Percentiles rank a stretch among this genome's conserved stretches.
These are phyloP conservation scores for Ganaspis brasiliensis DNA, from an alignment of 2,888 invertebrate species.

Conservation along the genomic window DNA sequence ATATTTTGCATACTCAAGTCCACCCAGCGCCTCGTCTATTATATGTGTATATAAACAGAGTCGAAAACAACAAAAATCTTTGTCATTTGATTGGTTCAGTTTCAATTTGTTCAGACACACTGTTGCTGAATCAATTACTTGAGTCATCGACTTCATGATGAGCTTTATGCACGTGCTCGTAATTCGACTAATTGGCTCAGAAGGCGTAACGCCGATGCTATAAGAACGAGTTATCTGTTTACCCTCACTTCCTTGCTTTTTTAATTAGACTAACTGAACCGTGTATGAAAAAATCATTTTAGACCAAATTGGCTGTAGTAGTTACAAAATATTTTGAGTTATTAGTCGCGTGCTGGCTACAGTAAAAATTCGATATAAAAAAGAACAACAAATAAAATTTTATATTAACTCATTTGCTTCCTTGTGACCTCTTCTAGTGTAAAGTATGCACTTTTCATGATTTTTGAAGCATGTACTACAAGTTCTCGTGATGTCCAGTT, in stretches of 20 bases:
- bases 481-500: no score
- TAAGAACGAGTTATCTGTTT: slow-evolving; percentile 15
- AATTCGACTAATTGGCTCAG: slow-evolving; percentile 34
- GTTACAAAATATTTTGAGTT: no score
- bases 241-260: slow-evolving; percentile 10
- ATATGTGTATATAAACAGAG: neutral
- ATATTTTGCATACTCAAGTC: no score
- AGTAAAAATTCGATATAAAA: no score
- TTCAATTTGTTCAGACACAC: neutral
- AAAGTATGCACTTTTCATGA: no score
- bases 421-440: no score
- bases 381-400: no score
- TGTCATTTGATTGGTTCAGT: slow-evolving; percentile 3
- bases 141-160: slow-evolving; percentile 28
- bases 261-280: slow-evolving; percentile 6
- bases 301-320: no score
- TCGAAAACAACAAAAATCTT: neutral
- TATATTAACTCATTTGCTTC: no score
- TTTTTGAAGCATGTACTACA: no score
- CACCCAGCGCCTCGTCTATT: no score
- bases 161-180: slow-evolving; percentile 15
- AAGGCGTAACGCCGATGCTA: slow-evolving; percentile 20
- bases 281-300: neutral
- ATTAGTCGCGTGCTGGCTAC: no score
- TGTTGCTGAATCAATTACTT: neutral